Conservation (phyloP, 2,888 invertebrate species). For the Melipona beecheii region DNA sequence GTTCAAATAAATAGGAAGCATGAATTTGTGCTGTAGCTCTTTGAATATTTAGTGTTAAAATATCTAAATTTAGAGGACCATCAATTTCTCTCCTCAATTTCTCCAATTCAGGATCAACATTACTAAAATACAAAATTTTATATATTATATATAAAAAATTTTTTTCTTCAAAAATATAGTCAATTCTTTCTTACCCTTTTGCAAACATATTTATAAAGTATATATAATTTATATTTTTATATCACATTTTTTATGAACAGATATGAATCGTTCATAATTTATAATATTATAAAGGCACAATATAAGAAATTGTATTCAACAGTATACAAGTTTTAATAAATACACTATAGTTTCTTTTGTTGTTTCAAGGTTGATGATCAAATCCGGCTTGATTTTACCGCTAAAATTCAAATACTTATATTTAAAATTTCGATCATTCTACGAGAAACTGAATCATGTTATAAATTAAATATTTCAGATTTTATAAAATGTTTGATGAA, state of each 20-base stretch:
- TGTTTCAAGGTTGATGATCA: conserved; percentile 46
- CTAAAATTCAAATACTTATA: conserved; percentile 34
- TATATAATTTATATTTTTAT: neutral
- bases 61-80: conserved; percentile 73
- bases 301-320: neutral
- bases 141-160: neutral
- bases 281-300: neutral
- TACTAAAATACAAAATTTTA: conserved; percentile 54
- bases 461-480: conserved; percentile 46
- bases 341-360: conserved; percentile 40
- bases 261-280: neutral
- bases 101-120: conserved; percentile 75
- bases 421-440: no score
- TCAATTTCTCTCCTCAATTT: conserved; percentile 73
- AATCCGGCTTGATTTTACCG: conserved; percentile 23
- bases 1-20: conserved; percentile 77
- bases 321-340: conserved; percentile 19
- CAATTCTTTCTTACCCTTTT: conserved; percentile 40
- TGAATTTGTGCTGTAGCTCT: conserved; percentile 73
- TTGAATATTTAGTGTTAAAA: conserved; percentile 63
- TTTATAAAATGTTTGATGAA: conserved; percentile 48
- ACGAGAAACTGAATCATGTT: neutral
- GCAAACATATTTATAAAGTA: conserved; percentile 50
- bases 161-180: neutral
- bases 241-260: neutral